Conservation (phyloP, 2,113 vertebrate species). For the Rhizomys pruinosus region DNA sequence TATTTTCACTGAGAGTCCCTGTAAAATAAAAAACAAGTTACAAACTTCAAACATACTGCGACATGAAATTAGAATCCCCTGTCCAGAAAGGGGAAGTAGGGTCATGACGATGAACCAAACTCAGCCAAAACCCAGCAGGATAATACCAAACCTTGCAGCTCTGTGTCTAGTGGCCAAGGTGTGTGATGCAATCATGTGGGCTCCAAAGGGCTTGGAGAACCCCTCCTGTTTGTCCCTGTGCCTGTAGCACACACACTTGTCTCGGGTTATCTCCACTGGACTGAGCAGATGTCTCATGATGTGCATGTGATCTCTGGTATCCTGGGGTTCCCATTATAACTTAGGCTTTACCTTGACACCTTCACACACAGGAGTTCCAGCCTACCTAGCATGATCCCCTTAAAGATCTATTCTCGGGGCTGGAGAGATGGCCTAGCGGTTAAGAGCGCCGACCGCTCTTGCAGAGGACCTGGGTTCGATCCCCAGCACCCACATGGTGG, state of each 20-base stretch:
- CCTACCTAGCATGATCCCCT: too few relatives aligned
- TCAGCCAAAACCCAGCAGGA: background rate
- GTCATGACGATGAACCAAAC: background rate
- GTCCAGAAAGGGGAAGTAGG: background rate
- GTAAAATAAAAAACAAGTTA: background rate
- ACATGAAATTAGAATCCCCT: background rate
- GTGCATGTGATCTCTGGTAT: too few relatives aligned
- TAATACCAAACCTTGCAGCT: background rate
- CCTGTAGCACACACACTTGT: too few relatives aligned
- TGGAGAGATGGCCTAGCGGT: too few relatives aligned
- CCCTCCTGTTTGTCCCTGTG: background rate
- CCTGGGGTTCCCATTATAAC: background rate
- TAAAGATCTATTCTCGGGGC: too few relatives aligned
- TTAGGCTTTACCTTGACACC: background rate
- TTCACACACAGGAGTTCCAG: background rate
- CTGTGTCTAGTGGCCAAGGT: background rate
- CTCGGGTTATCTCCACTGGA: too few relatives aligned
- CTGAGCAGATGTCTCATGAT: background rate
- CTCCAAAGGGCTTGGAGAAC: background rate
- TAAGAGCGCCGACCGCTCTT: too few relatives aligned
- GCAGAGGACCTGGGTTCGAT: too few relatives aligned
- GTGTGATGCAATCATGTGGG: background rate
- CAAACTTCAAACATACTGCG: background rate
- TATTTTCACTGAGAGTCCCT: background rate
- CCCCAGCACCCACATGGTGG: too few relatives aligned